These are phyloP conservation scores for Bombus waltoni DNA, from an alignment of 1,140 invertebrate species.

Conservation along the genomic window DNA sequence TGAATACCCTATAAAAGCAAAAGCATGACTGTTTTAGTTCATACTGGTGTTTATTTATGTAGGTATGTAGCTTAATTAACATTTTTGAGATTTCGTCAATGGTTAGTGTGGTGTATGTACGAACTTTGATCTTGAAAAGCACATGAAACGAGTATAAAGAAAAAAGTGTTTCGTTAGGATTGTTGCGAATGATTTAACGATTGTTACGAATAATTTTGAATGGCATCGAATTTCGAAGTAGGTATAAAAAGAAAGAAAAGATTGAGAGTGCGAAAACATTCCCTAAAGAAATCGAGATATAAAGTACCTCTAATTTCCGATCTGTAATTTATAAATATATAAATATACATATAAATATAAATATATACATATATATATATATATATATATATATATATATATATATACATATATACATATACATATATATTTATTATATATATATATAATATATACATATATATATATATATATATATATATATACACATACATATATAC, in stretches of 20 bases:
- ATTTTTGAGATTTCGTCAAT: background rate
- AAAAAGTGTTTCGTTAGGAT: conserved; percentile 36
- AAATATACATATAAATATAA: conserved; percentile 32
- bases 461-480: conserved; percentile 25
- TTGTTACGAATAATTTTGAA: conserved; percentile 26
- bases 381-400: conserved; percentile 43
- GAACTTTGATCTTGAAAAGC: background rate
- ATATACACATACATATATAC: conserved; percentile 44
- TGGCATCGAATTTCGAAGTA: conserved; percentile 5
- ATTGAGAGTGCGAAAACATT: conserved; percentile 12
- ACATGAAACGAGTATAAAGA: background rate
- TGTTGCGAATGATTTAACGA: conserved; percentile 29
- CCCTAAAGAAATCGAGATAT: conserved; percentile 11
- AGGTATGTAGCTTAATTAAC: background rate
- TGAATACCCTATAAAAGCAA: background rate
- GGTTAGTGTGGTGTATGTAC: background rate
- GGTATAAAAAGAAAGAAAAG: background rate
- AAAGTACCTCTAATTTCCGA: conserved; percentile 37
- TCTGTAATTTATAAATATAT: conserved; percentile 53
- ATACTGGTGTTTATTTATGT: background rate
- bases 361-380: conserved; percentile 45
- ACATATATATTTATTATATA: too few relatives aligned
- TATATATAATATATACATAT: conserved; percentile 46
- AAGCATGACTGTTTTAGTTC: background rate
- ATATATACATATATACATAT: conserved; percentile 26